Base-by-base conservation (phyloP, 2,888 invertebrate genomes). In the Empis livida region DNA sequence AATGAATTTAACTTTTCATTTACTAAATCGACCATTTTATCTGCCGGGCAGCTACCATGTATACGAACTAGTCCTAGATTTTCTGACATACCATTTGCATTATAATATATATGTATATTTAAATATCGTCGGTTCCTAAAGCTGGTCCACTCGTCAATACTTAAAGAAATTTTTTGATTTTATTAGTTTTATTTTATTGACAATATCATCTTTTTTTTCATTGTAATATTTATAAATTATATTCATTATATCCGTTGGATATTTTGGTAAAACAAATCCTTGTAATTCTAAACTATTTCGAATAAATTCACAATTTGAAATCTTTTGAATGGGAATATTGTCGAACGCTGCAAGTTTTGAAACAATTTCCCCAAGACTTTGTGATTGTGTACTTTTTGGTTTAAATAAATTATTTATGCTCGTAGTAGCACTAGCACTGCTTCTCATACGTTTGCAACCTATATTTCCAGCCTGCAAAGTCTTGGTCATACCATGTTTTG, bases 231-330 rank as follows among this genome's bases (percentile, higher is more conserved):
- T 44, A 44, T 44, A 37, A 14, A 37, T 37, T 15, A 37, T 17
- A 14, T 44, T 44, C 44, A 44, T 44, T 17, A 44, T 37, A 38
- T 44, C 38, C 2, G 37, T 35, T 13, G 27, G 38, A 8, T 44
- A 16, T 44, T 44, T 44, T 38, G 44, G 44, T 27, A 44, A 38
- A 27, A 38, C 20, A 44, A 44, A 44, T 17, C 44, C 44, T 44
- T 37, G 38, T 23, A n/a, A 10, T 14, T 15, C 13, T 16, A 44
- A 17, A 27, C 37, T 37, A 14, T 44, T 37, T 20, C 38, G 13
- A 14, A 44, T 44, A 38, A 38, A 44, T 37, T 37, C 38, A 27
- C 44, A 37, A 37, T 37, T 37, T 37, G 37, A 37, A 37, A 37
- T 27, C 9, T 27, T 27, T 27, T 27, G 5, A 27, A 27, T 37